A percentile compares a stretch with the other conserved stretches of the same genome.
Evolutionary conservation across 2,797 vertebrate species (phyloP).

Genomic region (Myoxocephalus aenaeus): DNA sequence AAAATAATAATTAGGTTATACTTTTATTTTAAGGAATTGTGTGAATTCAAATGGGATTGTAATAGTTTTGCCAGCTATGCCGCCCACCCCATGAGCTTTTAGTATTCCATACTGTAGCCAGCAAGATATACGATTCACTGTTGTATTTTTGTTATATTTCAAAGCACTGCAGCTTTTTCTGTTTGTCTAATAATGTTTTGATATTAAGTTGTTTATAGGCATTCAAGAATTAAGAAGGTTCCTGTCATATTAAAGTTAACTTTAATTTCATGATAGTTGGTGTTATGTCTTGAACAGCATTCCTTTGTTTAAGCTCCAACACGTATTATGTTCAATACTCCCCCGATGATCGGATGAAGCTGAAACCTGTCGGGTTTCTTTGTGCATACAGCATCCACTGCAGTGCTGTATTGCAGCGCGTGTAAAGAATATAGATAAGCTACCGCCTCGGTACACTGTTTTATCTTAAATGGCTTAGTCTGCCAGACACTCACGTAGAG

Average conservation of each 20-base stretch:
- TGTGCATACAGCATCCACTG: slow-evolving; percentile 67
- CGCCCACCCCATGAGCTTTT: neutral
- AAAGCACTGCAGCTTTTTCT: neutral
- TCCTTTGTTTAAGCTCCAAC: slow-evolving; percentile 16
- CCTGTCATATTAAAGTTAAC: slow-evolving; percentile 12
- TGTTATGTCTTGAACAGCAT: slow-evolving; percentile 11
- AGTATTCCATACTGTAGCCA: neutral
- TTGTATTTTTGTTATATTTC: neutral
- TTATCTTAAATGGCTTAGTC: slow-evolving; percentile 72
- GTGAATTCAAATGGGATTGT: neutral
- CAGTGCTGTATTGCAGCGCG: slow-evolving; percentile 70
- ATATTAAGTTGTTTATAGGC: neutral
- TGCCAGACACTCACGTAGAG: slow-evolving; percentile 78
- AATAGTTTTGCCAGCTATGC: neutral
- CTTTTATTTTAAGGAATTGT: neutral
- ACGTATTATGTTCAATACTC: slow-evolving; percentile 7
- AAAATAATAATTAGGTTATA: neutral
- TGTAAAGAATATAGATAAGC: slow-evolving; percentile 81
- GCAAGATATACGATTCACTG: neutral
- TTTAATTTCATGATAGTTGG: slow-evolving; percentile 20
- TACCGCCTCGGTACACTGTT: slow-evolving; percentile 64
- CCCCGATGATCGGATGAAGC: slow-evolving; percentile 29
- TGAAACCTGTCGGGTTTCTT: slow-evolving; percentile 44
- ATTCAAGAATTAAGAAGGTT: neutral
- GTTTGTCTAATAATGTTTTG: neutral